Conservation (phyloP, 2,113 vertebrate genomes). For the Actenoides lindsayi region DNA sequence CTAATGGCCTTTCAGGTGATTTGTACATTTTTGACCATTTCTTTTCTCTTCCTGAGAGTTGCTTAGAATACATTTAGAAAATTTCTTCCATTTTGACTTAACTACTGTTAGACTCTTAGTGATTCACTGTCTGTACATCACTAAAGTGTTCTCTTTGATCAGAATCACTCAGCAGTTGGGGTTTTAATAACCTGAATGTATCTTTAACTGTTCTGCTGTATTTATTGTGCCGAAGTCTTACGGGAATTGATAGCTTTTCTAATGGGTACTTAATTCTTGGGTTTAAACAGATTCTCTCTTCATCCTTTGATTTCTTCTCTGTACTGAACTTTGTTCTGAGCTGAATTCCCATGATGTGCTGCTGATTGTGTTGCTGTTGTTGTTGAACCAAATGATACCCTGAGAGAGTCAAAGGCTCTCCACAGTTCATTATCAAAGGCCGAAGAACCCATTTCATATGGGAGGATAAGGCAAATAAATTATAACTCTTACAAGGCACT, state of each 20-base stretch:
- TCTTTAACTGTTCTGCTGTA: not conserved
- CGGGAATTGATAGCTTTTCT: not conserved
- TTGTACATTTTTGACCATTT: not conserved
- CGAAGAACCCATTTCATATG: not conserved
- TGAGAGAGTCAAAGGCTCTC: not conserved
- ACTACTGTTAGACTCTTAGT: not conserved
- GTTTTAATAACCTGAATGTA: not conserved
- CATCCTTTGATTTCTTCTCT: not conserved
- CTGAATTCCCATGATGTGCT: not conserved
- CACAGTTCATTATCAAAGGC: not conserved
- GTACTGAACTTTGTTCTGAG: not conserved
- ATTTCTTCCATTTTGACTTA: not conserved
- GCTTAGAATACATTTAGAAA: not conserved
- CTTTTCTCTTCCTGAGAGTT: not conserved
- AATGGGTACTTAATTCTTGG: not conserved
- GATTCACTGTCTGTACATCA: not conserved
- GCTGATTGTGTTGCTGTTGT: not conserved
- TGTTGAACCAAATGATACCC: not conserved
- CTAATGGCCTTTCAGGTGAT: not conserved
- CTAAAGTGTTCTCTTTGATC: not conserved
- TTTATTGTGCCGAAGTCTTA: not conserved
- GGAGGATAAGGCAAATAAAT: conserved; percentile 12
- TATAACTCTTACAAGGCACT: not conserved
- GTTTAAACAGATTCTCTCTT: not conserved
- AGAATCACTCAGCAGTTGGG: not conserved